phyloP scores from a whole-genome alignment of 2,113 vertebrate genomes.

The Pampusana beccarii region DNA sequence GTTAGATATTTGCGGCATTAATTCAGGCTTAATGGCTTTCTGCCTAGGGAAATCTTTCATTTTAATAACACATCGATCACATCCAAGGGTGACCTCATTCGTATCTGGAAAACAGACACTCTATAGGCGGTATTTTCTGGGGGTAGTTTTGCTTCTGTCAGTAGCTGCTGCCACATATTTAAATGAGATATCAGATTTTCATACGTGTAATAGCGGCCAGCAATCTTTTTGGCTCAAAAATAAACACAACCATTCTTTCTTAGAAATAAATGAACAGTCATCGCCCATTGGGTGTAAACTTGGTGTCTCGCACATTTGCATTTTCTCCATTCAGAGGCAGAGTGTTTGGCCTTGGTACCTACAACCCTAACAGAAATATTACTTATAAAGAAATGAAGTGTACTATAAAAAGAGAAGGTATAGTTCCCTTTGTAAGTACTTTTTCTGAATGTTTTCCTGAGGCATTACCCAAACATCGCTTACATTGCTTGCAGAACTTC shows the following conservation, averaged over 20 bases:
- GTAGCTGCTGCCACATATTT: neutral
- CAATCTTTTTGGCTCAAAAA: neutral
- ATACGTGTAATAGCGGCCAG: neutral
- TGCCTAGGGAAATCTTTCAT: neutral
- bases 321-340: neutral
- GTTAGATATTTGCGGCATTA: constrained; percentile 19
- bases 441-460: neutral
- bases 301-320: neutral
- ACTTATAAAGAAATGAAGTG: neutral
- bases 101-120: neutral
- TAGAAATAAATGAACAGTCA: neutral
- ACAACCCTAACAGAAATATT: neutral
- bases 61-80: neutral
- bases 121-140: neutral
- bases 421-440: neutral
- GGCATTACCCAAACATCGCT: neutral
- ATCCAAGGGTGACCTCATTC: neutral
- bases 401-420: neutral
- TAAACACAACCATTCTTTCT: neutral
- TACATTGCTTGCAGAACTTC: neutral
- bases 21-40: neutral
- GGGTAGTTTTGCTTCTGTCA: neutral
- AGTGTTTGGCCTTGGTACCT: neutral
- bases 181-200: neutral
- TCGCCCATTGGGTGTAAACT: neutral